Percentiles rank a stretch among this genome's conserved stretches.
Evolutionary conservation across 2,888 invertebrate genomes (phyloP).

Genomic region (Drosophila falleni): DNA sequence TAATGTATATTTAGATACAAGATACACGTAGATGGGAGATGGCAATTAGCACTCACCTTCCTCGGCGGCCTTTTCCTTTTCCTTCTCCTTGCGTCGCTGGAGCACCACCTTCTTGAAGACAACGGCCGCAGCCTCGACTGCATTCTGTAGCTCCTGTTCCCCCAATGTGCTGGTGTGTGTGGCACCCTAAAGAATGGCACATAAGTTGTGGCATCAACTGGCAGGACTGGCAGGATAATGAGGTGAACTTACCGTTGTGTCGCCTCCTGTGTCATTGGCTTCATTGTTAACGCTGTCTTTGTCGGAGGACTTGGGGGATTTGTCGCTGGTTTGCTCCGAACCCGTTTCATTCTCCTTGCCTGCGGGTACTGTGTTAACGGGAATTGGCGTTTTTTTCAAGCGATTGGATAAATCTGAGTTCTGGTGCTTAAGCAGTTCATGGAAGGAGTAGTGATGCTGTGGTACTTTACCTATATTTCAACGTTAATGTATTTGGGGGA

Average conservation of each 20-base stretch:
- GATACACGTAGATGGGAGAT: conserved; percentile 6
- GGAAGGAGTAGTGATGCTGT: conserved; percentile 79
- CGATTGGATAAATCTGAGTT: conserved; percentile 82
- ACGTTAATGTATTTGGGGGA: conserved; percentile 45
- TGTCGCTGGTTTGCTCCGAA: conserved; percentile 34
- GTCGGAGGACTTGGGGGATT: conserved; percentile 41
- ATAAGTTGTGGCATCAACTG: conserved; percentile 20
- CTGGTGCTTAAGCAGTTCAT: conserved; percentile 82
- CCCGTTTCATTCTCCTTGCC: conserved; percentile 49
- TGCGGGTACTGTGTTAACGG: conserved; percentile 69
- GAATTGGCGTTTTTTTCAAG: conserved; percentile 78
- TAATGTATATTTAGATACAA: conserved; percentile 23
- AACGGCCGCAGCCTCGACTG: conserved; percentile 85
- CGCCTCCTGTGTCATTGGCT: conserved; percentile 44
- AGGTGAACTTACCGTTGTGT: conserved; percentile 54
- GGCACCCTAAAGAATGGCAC: conserved; percentile 20
- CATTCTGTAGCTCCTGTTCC: conserved; percentile 85
- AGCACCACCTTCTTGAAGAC: conserved; percentile 85
- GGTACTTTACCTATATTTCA: conserved; percentile 71
- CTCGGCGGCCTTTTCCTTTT: conserved; percentile 81
- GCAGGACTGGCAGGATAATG: conserved; percentile 4
- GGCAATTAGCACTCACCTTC: conserved; percentile 82
- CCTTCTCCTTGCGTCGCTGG: conserved; percentile 79
- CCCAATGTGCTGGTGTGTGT: conserved; percentile 84
- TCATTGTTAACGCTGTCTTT: conserved; percentile 45